Conservation (phyloP, 2,113 vertebrate genomes). For the Nothoprocta pentlandii region DNA sequence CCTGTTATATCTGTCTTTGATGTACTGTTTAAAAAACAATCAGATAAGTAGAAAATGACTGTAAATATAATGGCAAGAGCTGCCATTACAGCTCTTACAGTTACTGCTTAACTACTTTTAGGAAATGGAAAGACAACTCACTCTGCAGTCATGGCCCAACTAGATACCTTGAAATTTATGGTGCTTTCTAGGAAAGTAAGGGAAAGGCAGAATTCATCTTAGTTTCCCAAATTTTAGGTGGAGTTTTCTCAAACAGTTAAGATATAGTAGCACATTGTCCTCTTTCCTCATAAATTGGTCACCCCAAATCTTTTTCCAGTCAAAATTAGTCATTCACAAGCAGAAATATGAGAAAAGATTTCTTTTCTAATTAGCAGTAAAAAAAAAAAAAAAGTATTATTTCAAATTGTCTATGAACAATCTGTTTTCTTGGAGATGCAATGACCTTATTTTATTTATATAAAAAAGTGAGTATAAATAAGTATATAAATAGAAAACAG, state of each 20-base stretch:
- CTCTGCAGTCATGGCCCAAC: neutral
- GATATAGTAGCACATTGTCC: neutral
- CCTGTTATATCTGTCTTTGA: neutral
- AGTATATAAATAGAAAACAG: neutral
- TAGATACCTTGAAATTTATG: neutral
- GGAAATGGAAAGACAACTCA: neutral
- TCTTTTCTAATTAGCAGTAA: neutral
- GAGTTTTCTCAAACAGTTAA: neutral
- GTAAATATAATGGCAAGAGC: neutral
- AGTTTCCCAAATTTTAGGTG: neutral
- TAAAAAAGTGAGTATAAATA: neutral
- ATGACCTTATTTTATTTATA: neutral
- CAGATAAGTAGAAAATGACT: neutral
- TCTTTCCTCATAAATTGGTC: no score
- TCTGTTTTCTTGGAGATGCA: neutral
- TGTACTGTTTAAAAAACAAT: neutral
- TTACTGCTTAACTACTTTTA: neutral
- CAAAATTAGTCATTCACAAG: neutral
- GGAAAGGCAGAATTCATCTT: neutral
- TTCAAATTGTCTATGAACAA: neutral
- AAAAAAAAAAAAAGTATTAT: neutral
- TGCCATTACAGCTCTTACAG: neutral
- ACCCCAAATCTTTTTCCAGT: neutral
- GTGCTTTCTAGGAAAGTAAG: neutral
- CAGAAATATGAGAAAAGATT: neutral